A percentile compares a stretch with the other conserved stretches of the same genome.
These are phyloP conservation scores for Anneissia japonica DNA, from an alignment of 35 echinoderm and acorn worm species.

Conservation along the genomic window DNA sequence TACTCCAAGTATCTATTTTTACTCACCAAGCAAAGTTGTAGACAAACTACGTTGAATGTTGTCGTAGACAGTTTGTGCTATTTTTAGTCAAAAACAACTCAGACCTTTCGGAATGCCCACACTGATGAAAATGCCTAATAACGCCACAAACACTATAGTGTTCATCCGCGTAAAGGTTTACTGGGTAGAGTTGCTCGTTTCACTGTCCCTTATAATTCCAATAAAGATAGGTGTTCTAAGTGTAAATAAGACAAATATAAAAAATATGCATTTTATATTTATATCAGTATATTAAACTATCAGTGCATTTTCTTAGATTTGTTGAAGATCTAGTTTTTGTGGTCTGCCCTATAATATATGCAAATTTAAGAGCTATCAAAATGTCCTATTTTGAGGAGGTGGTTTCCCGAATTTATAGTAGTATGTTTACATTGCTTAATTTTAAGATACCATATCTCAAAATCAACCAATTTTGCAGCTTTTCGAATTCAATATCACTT, in stretches of 20 bases:
- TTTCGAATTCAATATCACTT: not conserved
- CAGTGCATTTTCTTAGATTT: not conserved
- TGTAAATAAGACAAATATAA: too few relatives aligned
- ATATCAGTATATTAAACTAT: too few relatives aligned
- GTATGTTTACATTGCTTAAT: not conserved
- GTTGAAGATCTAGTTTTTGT: not conserved
- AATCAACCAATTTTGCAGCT: not conserved
- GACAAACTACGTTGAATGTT: constrained; percentile 1
- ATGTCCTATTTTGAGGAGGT: not conserved
- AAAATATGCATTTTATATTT: too few relatives aligned
- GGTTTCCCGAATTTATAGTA: not conserved
- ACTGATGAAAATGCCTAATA: not conserved
- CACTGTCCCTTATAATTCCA: too few relatives aligned
- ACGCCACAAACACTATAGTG: not conserved
- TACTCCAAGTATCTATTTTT: constrained; percentile 2
- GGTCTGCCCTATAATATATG: not conserved
- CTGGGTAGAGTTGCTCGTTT: too few relatives aligned
- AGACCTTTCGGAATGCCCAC: not conserved
- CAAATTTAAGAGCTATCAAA: not conserved
- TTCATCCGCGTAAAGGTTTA: not conserved
- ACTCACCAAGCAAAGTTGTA: constrained; percentile 1
- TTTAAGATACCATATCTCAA: not conserved
- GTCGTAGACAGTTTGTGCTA: constrained; percentile 1
- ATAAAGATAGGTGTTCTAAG: too few relatives aligned
- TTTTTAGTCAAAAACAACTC: constrained; percentile 2